Conservation (phyloP, 2,113 vertebrate genomes). For the western clawed frog (Xenopus tropicalis) region UCB_Xtro_10.0 CM004446.2:54089001-54089500, state of each 20-base stretch:
- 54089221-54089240: constrained; percentile 57
- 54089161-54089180: constrained; percentile 67
- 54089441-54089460: too few species aligned
- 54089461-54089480: too few species aligned
- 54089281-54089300: constrained; percentile 71
- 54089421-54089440: not conserved
- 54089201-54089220: constrained; percentile 63
- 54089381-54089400: constrained; percentile 21
- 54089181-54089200: constrained; percentile 71
- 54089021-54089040: not conserved
- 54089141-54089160: constrained; percentile 61
- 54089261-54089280: constrained; percentile 66
- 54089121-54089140: constrained; percentile 57
- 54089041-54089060: constrained; percentile 32
- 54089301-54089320: constrained; percentile 66
- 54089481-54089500: too few species aligned
- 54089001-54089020: not conserved
- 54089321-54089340: constrained; percentile 45
- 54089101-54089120: constrained; percentile 56
- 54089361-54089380: too few species aligned
- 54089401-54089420: constrained; percentile 4
- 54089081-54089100: constrained; percentile 61
- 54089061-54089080: constrained; percentile 59
- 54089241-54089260: constrained; percentile 65
- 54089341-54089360: constrained; percentile 8